Base-by-base conservation (phyloP, 2,113 vertebrate genomes). In the Pholis gunnellus region DNA sequence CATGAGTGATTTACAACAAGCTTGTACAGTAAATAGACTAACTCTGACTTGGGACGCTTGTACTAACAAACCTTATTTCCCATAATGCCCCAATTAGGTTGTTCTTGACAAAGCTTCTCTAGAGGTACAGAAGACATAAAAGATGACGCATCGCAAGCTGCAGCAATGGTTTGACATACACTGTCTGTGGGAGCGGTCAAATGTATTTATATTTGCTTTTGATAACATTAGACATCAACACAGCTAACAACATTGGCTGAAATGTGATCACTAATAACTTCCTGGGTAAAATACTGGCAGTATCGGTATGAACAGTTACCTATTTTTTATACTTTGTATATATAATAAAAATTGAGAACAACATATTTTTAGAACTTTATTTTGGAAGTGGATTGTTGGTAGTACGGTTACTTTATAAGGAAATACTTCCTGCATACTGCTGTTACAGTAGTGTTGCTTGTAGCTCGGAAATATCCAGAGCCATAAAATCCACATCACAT, bases 321-420 rank as follows among this genome's bases (percentile, higher is more conserved):
- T 44, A 59, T 42, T 57, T 3, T n/a, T 25, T 40, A 56, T 8
- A 72, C 13, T 15, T 22, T 40, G 38, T 40, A 9, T 9, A 18
- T 38, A 2, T 38, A 59, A 40, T 22, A 42, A 27, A 48, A 38
- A 31, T 38, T 20, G 6, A 18, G 34, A 14, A 63, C n/a, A 31
- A 48, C 6, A 6, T 15, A 10, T 54, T n/a, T 66, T 60, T 40
- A 61, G 44, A 66, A 61, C 34, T 83, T 79, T 84, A 74, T 74
- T 83, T 56, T 74, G 6, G 7, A 25, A 10, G 9, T 52, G 20
- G 25, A 34, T 13, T 50, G 27, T 60, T 66, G 38, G 13, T 31
- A 9, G 5, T 42, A 25, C 8, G 2, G 22, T 46, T 22, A 46
- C 11, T 22, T 27, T 40, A 17, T 5, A 20, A 75, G 36, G 18